Evolutionary conservation across 2,888 invertebrate species (phyloP).

Genomic region (Philopedon plagiatum): DNA sequence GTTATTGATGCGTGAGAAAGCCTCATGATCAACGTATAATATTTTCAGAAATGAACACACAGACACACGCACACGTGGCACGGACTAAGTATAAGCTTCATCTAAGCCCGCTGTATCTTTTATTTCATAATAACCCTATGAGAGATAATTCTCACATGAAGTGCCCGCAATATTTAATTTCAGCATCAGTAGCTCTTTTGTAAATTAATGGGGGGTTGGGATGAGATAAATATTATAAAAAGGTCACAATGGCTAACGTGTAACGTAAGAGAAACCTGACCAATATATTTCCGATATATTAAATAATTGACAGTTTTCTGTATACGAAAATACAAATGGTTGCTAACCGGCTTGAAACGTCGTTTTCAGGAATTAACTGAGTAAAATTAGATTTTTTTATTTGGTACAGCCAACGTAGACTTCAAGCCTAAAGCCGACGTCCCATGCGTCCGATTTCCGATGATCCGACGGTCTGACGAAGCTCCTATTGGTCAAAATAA

Average conservation of each 20-base stretch:
- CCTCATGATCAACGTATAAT: conserved; percentile 32
- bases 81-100: conserved; percentile 1
- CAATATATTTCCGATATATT: no score
- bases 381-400: no score
- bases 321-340: no score
- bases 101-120: conserved; percentile 20
- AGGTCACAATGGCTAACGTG: not conserved
- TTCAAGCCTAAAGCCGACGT: no score
- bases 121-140: conserved; percentile 27
- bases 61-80: conserved; percentile 38
- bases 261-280: not conserved
- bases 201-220: not conserved
- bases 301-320: no score
- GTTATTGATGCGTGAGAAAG: conserved; percentile 48
- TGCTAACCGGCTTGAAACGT: no score
- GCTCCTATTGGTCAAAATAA: no score
- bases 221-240: not conserved
- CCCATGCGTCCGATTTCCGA: no score
- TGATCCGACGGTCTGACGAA: no score
- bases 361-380: no score
- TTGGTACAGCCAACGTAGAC: no score
- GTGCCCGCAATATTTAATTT: conserved; percentile 42
- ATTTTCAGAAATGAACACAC: conserved; percentile 44
- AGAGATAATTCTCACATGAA: conserved; percentile 37
- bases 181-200: conserved; percentile 29